These are phyloP conservation scores for Hippasteria phrygiana DNA, from an alignment of 53 echinoderm and acorn worm species.

Conservation along the genomic window DNA sequence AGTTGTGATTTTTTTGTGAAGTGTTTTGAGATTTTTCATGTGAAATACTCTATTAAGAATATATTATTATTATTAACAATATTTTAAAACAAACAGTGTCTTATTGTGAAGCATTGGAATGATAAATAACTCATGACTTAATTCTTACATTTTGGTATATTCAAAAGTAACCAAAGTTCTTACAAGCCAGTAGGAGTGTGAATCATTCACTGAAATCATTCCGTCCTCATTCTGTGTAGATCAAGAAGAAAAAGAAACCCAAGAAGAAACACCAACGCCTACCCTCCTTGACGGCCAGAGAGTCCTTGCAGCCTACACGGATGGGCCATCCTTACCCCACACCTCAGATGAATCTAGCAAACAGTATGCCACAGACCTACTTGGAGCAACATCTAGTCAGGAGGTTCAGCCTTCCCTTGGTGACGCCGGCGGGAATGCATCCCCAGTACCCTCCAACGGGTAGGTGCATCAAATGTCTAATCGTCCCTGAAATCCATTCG, in stretches of 20 bases:
- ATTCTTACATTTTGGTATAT: too few relatives aligned
- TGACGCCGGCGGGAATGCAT: conserved; percentile 56
- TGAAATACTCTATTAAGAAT: too few relatives aligned
- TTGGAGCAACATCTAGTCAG: conserved; percentile 95
- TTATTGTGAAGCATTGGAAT: too few relatives aligned
- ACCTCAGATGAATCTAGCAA: conserved; percentile 65
- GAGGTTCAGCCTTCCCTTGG: conserved; percentile 75
- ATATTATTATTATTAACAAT: too few relatives aligned
- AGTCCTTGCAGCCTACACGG: neutral
- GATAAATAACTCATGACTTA: too few relatives aligned
- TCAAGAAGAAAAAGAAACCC: conserved; percentile 56
- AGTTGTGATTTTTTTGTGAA: too few relatives aligned
- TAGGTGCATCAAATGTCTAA: neutral
- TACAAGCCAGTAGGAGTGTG: too few relatives aligned
- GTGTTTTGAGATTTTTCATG: too few relatives aligned
- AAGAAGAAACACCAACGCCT: neutral
- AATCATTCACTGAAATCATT: too few relatives aligned
- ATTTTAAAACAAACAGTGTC: too few relatives aligned
- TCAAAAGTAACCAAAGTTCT: too few relatives aligned
- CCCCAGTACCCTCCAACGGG: conserved; percentile 12
- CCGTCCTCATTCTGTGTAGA: neutral
- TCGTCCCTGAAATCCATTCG: neutral
- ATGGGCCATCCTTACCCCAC: conserved; percentile 42
- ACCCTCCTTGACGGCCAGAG: conserved; percentile 14
- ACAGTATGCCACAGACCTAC: conserved; percentile 86